phyloP scores from a whole-genome alignment of 2,888 invertebrate species.

The Rotaria sp. region DNA sequence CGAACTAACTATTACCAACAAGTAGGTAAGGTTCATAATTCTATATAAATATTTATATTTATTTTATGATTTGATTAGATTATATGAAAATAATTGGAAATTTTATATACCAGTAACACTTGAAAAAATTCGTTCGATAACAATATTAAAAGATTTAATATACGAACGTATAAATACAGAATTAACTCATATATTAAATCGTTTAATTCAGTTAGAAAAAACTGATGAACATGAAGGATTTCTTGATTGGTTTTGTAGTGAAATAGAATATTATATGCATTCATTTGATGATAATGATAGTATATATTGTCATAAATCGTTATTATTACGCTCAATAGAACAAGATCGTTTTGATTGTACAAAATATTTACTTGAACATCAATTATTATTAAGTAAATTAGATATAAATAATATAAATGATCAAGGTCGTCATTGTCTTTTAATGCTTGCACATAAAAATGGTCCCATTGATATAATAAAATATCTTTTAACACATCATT shows the following conservation, averaged over 20 bases:
- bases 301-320: neutral
- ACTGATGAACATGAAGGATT: neutral
- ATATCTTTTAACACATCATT: neutral
- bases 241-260: neutral
- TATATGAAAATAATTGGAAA: neutral
- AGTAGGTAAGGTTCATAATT: neutral
- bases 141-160: neutral
- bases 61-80: neutral
- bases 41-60: neutral
- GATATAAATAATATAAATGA: neutral
- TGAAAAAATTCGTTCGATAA: neutral
- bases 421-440: neutral
- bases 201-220: neutral
- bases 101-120: neutral
- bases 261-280: neutral
- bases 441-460: slow-evolving; percentile 1
- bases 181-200: neutral
- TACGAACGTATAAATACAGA: neutral
- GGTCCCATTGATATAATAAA: neutral
- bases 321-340: neutral
- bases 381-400: neutral
- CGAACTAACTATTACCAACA: neutral
- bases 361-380: neutral
- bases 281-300: neutral
- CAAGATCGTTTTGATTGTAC: neutral